Conservation (phyloP, 2,113 vertebrate species). For the Myiagra hebetior region DNA sequence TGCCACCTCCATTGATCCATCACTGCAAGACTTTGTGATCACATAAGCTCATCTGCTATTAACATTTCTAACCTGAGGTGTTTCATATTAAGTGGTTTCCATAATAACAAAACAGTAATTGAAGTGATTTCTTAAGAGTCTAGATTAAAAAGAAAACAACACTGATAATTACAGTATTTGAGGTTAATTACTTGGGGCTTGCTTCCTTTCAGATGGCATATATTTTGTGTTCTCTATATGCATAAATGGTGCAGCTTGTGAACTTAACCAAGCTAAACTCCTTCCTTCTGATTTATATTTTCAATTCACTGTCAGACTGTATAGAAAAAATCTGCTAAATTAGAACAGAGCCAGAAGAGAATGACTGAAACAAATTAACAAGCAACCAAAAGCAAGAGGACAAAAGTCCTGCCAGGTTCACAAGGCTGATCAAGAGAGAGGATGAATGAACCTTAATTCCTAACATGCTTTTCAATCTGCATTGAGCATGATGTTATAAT, state of each 20-base stretch:
- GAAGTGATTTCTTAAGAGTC: constrained; percentile 27
- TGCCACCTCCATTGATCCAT: not conserved
- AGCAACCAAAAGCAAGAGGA: not conserved
- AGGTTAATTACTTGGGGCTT: constrained; percentile 34
- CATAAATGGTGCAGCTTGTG: not conserved
- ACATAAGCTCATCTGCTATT: not conserved
- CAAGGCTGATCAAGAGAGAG: not conserved
- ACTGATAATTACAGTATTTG: constrained; percentile 47
- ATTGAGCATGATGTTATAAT: not conserved
- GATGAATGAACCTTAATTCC: not conserved
- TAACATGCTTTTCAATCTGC: not conserved
- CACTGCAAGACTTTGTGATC: not conserved
- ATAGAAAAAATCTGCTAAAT: not conserved
- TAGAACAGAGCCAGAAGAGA: not conserved
- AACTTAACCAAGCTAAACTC: not conserved
- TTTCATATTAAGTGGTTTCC: not conserved
- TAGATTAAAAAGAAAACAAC: not conserved
- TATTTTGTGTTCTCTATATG: not conserved
- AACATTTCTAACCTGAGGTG: not conserved
- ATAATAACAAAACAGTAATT: constrained; percentile 21
- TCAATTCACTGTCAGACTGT: not conserved
- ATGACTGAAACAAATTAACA: not conserved
- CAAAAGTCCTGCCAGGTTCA: not conserved
- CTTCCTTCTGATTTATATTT: constrained; percentile 1
- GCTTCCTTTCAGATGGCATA: not conserved